A percentile compares a stretch with the other conserved stretches of the same genome.
Conservation (phyloP, 2,797 vertebrate species). For the Chanos chanos region DNA sequence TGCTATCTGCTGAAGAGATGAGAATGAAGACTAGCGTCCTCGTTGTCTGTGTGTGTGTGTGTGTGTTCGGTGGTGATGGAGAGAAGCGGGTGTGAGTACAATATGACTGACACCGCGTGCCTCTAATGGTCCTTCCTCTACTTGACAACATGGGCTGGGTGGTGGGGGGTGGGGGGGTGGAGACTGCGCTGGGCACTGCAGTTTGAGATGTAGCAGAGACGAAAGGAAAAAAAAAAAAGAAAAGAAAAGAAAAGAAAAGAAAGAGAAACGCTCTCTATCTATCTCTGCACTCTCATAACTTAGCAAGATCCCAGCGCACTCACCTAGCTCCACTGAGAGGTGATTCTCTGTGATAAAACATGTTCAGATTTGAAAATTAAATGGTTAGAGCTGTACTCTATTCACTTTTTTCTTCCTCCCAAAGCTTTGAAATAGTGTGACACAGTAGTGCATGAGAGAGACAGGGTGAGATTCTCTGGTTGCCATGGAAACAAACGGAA, state of each 20-base stretch:
- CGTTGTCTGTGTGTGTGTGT: background rate
- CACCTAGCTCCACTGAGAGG: too few relatives aligned
- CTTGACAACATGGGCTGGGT: constrained; percentile 33
- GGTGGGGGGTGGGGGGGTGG: background rate
- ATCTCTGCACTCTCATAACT: too few relatives aligned
- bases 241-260: background rate
- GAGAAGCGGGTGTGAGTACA: constrained; percentile 21
- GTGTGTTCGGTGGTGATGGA: too few relatives aligned
- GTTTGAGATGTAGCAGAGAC: constrained; percentile 6
- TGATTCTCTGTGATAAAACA: too few relatives aligned
- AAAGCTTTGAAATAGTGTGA: background rate
- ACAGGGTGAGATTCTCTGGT: constrained; percentile 59
- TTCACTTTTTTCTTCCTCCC: too few relatives aligned
- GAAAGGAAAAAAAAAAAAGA: background rate
- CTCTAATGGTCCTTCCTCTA: constrained; percentile 38
- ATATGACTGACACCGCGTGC: constrained; percentile 22
- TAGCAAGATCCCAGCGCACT: too few relatives aligned
- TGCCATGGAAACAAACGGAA: constrained; percentile 67
- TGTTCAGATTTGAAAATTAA: too few relatives aligned
- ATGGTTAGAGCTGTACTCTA: too few relatives aligned
- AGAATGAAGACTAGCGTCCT: constrained; percentile 7
- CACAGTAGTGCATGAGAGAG: constrained; percentile 31
- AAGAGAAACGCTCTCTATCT: too few relatives aligned
- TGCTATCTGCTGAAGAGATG: background rate
- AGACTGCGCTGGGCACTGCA: constrained; percentile 23